Base-by-base conservation (phyloP, 2,888 invertebrate genomes). In the Parnassius mnemosyne region DNA sequence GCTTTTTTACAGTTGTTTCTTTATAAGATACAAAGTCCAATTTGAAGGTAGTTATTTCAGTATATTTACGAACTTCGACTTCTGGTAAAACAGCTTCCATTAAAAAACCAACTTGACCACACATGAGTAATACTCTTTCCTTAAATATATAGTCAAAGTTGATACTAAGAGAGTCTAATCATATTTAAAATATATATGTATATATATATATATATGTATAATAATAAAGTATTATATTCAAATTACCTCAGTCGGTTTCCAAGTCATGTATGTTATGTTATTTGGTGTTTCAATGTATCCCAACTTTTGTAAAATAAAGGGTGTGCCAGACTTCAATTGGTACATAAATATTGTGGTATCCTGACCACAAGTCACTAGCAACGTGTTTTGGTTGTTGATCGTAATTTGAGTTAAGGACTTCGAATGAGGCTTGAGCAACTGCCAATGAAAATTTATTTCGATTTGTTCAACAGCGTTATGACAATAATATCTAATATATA, bases 311-410 rank as follows among this genome's bases (percentile, higher is more conserved):
- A 96, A 73, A 1, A 85, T 75, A 59, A 92, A 89, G 0, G 92
- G 89, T 20, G 84, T 83, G 0, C 79, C 77, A 0, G 71, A 65
- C 52, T 74, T 60, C 16, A 96, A 67, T 44, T 85, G 76, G 73
- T 94, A 95, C 60, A 95, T 85, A 72, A 96, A 96, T 68, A 96
- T 92, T 0, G 95, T 95, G 12, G 81, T 85, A 76, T 97, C 96
- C 65, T 92, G 87, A 1, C 94, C 93, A 10, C 94, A 94, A 0
- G 94, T 95, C 1, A 96, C 92, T 10, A 96, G 76, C 56, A 95
- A 64, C 0, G 91, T 93, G 11, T 92, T 88, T 12, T 82, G 78
- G 0, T 84, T 73, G 76, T 95, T 95, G 16, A 95, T 82, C 1
- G 93, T 86, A 79, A 96, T 92, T 66, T 89, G 88, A 0, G 92